A percentile compares a stretch with the other conserved stretches of the same genome.
Conservation (phyloP, 1,140 invertebrate species). For the Diachasmimorpha longicaudata region DNA sequence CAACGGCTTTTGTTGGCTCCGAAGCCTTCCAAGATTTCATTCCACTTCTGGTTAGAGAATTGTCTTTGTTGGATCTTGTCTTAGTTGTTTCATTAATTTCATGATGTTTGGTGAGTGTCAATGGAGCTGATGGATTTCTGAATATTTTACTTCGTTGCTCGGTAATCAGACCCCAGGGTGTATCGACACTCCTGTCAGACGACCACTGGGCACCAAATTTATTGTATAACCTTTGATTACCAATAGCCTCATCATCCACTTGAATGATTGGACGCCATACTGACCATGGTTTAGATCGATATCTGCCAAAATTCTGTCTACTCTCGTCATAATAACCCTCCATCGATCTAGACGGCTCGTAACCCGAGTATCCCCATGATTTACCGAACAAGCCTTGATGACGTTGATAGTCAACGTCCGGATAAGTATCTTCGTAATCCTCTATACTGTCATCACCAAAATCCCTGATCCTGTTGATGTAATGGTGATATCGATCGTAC, state of each 20-base stretch:
- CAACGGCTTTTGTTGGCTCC: constrained; percentile 33
- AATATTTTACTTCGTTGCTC: neutral
- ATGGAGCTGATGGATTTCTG: neutral
- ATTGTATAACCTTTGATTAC: neutral
- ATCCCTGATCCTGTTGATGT: constrained; percentile 7
- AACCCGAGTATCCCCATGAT: constrained; percentile 4
- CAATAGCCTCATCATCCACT: neutral
- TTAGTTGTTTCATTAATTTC: neutral
- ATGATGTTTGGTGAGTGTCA: neutral
- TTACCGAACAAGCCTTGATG: neutral
- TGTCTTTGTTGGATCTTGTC: neutral
- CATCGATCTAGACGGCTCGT: neutral
- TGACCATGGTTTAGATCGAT: neutral
- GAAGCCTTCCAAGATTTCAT: constrained; percentile 22
- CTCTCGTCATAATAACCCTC: neutral
- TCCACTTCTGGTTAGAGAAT: constrained; percentile 29
- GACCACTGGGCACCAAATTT: neutral
- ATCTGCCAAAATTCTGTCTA: neutral
- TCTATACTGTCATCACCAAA: neutral
- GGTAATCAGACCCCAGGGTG: neutral
- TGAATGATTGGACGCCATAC: neutral
- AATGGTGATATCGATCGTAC: constrained; percentile 29
- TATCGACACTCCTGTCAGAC: neutral
- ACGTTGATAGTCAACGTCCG: constrained; percentile 5
- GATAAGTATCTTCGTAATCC: constrained; percentile 28